Evolutionary conservation across 2,888 invertebrate species (phyloP).

Genomic region (Andrena dorsata): DNA sequence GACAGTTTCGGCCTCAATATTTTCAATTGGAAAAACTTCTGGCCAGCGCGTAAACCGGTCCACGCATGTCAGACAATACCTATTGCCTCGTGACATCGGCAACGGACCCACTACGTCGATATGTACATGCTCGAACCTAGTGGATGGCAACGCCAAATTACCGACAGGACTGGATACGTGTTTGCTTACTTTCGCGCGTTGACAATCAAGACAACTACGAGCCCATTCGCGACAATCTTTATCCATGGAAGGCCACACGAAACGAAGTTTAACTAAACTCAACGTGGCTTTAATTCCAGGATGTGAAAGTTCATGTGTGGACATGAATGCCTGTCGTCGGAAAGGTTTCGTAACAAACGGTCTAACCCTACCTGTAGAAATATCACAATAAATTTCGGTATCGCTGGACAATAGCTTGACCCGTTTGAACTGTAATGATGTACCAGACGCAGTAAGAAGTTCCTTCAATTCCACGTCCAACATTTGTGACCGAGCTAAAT

Average conservation of each 20-base stretch:
- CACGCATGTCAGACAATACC: constrained; percentile 79
- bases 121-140: constrained; percentile 78
- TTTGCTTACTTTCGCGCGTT: constrained; percentile 76
- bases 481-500: neutral
- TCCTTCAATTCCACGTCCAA: neutral
- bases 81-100: constrained; percentile 15
- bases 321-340: constrained; percentile 50
- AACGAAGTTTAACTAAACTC: constrained; percentile 76
- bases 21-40: constrained; percentile 36
- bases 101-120: constrained; percentile 76
- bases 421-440: neutral
- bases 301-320: constrained; percentile 71
- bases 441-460: neutral
- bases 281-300: constrained; percentile 68
- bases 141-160: constrained; percentile 68
- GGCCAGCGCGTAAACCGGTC: constrained; percentile 74
- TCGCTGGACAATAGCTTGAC: neutral
- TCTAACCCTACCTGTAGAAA: constrained; percentile 40
- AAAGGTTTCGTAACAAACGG: constrained; percentile 60
- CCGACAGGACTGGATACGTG: constrained; percentile 75
- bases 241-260: constrained; percentile 81
- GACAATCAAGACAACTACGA: constrained; percentile 77
- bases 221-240: constrained; percentile 78
- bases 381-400: constrained; percentile 40
- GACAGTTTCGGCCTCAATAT: constrained; percentile 57